phyloP scores from a whole-genome alignment of 1,140 invertebrate species.

The Radopholus similis region DNA sequence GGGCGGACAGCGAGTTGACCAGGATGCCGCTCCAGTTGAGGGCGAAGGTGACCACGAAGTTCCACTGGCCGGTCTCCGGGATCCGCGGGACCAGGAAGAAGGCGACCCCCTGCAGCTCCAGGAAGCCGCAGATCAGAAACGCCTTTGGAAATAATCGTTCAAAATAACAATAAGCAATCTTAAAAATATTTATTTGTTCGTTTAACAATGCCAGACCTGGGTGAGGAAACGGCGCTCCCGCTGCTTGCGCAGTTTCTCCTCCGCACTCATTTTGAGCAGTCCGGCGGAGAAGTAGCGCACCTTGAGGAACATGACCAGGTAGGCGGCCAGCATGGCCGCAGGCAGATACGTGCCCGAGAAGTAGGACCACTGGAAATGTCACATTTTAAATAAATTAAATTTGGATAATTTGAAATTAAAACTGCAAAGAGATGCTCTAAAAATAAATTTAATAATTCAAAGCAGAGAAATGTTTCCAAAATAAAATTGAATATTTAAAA shows the following conservation, averaged over 20 bases:
- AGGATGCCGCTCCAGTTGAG: slow-evolving; percentile 36
- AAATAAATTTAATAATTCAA: too few relatives aligned
- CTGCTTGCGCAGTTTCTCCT: slow-evolving; percentile 16
- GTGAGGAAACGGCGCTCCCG: slow-evolving; percentile 23
- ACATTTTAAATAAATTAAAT: too few relatives aligned
- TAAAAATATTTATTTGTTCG: slow-evolving; percentile 3
- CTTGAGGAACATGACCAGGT: slow-evolving; percentile 20
- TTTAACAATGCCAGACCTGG: slow-evolving; percentile 16
- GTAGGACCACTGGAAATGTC: slow-evolving; percentile 7
- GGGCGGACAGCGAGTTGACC: slow-evolving; percentile 24
- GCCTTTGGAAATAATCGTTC: slow-evolving; percentile 22
- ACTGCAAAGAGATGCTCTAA: slow-evolving; percentile 1
- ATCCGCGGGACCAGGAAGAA: slow-evolving; percentile 12
- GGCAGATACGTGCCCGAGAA: slow-evolving; percentile 21
- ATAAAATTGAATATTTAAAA: too few relatives aligned
- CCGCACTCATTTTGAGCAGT: slow-evolving; percentile 4
- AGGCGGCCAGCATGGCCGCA: slow-evolving; percentile 18
- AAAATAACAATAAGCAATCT: not conserved
- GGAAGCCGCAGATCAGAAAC: slow-evolving; percentile 30
- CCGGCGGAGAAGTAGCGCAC: slow-evolving; percentile 6
- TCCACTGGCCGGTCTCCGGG: slow-evolving; percentile 19
- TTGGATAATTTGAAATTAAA: too few relatives aligned
- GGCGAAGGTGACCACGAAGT: slow-evolving; percentile 20
- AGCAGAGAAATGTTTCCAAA: too few relatives aligned
- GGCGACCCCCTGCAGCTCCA: slow-evolving; percentile 23